These are phyloP conservation scores for Hemicentrotus pulcherrimus DNA, from an alignment of 35 echinoderm and acorn worm species.

Conservation along the genomic window DNA sequence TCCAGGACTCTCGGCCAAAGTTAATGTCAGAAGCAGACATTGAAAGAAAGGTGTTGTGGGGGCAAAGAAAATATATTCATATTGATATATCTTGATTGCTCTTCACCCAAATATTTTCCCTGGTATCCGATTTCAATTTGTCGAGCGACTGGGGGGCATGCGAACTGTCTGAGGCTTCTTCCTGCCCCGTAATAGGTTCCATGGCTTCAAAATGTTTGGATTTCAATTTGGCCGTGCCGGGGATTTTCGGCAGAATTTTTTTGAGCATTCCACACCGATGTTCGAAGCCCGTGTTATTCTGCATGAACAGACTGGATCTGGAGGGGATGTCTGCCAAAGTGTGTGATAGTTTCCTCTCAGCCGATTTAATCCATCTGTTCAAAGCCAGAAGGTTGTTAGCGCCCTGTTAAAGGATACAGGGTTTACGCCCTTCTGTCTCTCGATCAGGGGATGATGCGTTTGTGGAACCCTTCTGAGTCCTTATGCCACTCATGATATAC, in stretches of 20 bases:
- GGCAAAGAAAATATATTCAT: constrained; percentile 19
- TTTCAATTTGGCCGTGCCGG: not conserved
- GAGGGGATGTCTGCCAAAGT: not conserved
- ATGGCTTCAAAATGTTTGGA: not conserved
- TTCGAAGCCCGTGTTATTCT: not conserved
- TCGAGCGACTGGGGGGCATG: not conserved
- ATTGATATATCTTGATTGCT: constrained; percentile 19
- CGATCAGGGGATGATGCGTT: not conserved
- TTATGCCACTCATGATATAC: not conserved
- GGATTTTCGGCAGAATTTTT: constrained; percentile 2
- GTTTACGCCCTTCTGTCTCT: no score
- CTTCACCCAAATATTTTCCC: constrained; percentile 17
- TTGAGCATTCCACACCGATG: not conserved
- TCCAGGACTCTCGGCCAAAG: not conserved
- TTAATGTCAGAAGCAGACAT: constrained; percentile 18
- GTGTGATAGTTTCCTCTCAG: not conserved
- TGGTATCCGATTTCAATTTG: constrained; percentile 18
- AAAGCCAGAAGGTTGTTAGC: no score
- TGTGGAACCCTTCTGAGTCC: not conserved
- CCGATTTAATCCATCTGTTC: not conserved
- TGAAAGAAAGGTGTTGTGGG: not conserved
- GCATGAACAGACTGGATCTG: not conserved
- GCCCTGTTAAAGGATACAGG: no score
- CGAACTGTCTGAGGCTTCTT: constrained; percentile 4
- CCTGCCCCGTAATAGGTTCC: not conserved